phyloP scores from a whole-genome alignment of 2,113 vertebrate genomes.

The Centropus bengalensis region DNA sequence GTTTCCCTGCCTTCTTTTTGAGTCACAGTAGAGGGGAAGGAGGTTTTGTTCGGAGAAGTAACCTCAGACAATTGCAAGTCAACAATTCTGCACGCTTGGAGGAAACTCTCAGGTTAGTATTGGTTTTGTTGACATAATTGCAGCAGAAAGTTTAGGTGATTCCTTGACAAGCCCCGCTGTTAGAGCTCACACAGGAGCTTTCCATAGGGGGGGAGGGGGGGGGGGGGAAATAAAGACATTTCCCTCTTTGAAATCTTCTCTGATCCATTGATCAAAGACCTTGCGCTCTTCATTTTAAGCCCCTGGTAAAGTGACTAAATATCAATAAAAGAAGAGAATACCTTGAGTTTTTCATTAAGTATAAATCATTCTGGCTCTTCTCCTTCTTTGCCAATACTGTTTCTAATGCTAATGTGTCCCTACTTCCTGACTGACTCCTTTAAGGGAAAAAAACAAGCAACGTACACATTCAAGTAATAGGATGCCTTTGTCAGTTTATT shows the following conservation, averaged over 20 bases:
- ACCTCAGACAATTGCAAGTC: neutral
- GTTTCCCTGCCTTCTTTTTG: neutral
- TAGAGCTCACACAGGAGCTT: neutral
- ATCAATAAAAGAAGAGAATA: neutral
- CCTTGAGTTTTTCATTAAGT: neutral
- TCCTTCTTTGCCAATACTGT: neutral
- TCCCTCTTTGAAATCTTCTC: neutral
- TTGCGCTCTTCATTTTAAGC: neutral
- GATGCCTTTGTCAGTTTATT: slow-evolving; percentile 2
- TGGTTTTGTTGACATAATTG: neutral
- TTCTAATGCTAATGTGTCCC: slow-evolving; percentile 44
- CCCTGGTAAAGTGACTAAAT: neutral
- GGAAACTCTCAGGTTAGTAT: neutral
- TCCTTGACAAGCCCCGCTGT: neutral
- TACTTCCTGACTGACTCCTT: slow-evolving; percentile 14
- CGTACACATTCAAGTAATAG: slow-evolving; percentile 19
- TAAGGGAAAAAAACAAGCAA: neutral
- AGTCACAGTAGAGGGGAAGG: neutral
- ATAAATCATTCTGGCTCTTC: neutral
- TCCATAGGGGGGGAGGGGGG: neutral
- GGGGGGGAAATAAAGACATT: neutral
- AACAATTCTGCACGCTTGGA: neutral
- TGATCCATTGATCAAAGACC: neutral
- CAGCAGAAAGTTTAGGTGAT: neutral
- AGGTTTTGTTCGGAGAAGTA: neutral